These are phyloP conservation scores for Zalophus californianus DNA, from an alignment of 2,797 vertebrate genomes.

Conservation along the genomic window DNA sequence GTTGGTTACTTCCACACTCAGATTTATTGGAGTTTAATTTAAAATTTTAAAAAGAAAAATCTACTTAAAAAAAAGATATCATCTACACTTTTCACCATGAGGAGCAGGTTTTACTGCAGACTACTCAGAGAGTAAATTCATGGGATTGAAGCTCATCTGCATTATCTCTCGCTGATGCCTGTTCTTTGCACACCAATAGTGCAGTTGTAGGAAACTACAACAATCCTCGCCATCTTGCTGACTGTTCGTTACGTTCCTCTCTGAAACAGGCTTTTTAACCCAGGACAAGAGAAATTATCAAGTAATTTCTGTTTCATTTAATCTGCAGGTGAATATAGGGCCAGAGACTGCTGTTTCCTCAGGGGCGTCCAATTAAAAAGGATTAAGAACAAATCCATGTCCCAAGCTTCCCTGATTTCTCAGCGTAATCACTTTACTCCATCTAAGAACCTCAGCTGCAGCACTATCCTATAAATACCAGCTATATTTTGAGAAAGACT, in stretches of 20 bases:
- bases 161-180: background rate
- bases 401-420: background rate
- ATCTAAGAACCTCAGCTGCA: background rate
- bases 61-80: background rate
- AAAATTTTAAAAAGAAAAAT: background rate
- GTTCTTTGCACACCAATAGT: background rate
- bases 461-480: background rate
- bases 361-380: background rate
- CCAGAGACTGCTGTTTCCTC: background rate
- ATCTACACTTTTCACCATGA: background rate
- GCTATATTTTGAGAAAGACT: conserved; percentile 4
- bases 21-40: background rate
- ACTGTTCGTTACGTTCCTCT: background rate
- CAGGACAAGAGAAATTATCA: conserved; percentile 14
- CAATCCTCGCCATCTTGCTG: background rate
- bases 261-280: background rate
- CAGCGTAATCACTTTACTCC: background rate
- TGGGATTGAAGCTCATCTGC: too few relatives aligned
- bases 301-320: conserved; percentile 46
- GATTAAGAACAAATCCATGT: background rate
- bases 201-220: background rate
- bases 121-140: background rate
- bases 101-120: background rate
- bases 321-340: conserved; percentile 18
- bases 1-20: background rate